Evolutionary conservation across 1,140 invertebrate species (phyloP), one percentile per base, ranked within the genome.

Genomic region (Drosophila rufa): DNA sequence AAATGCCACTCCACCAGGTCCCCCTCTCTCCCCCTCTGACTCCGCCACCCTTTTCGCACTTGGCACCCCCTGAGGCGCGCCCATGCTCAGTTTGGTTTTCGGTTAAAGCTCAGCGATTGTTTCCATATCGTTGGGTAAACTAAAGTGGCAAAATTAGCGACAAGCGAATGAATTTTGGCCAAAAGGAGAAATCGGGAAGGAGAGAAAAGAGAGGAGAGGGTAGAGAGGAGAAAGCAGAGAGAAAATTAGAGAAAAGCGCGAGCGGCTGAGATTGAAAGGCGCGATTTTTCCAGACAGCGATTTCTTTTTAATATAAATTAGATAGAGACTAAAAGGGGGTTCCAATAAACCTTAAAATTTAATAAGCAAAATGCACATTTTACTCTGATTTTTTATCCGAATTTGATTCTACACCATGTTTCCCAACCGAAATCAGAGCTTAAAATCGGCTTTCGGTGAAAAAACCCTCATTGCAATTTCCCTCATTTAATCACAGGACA

Each of bases 111-210:
- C 76, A 59, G 48, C 80, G 76, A 85, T 84, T 81, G 78, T 80
- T 86, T 86, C 83, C 80, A 82, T 80, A 73, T 83, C 83, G 83
- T 67, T 87, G 64, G 78, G 45, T 76, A 64, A 74, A 83, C 75
- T 50, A 66, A 45, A 77, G 55, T 71, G 61, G 57, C 51, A 71
- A 82, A 75, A 82, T 81, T 69, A 76, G 57, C 79, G 46, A 46
- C 70, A 64, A 45, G 48, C 69, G 68, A 43, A 42, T 50, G 69
- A 42, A 22, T 73, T 71, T 60, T 30, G 36, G 19, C 36, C 8
- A 27, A n/a, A 38, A 51, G 19, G 47, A 40, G 60, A 66, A 66
- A 33, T 47, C 30, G 45, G 30, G 19, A 40, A 1, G 22, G 33
- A n/a, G 17, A n/a, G 15, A 46, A 15, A 11, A 11, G 17, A 36